phyloP scores from a whole-genome alignment of 1,140 invertebrate genomes.

The Ylistrum balloti region DNA sequence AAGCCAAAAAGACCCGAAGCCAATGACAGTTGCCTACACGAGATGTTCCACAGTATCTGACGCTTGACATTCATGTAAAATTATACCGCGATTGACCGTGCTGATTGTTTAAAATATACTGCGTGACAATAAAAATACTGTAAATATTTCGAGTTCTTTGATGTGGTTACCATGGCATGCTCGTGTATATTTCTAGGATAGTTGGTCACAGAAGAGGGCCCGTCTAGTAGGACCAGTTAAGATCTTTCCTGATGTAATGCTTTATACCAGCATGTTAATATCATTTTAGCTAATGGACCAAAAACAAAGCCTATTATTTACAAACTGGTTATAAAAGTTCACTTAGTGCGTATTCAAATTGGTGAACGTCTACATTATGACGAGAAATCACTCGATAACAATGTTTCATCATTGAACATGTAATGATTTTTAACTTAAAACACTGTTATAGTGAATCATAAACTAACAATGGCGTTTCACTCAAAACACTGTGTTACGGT shows the following conservation, averaged over 20 bases:
- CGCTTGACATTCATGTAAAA: slow-evolving; percentile 29
- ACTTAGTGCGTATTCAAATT: too few species aligned
- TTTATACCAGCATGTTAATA: too few species aligned
- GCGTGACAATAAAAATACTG: background rate
- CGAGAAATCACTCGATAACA: background rate
- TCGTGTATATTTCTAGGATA: too few species aligned
- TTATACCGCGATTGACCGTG: background rate
- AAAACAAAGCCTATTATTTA: too few species aligned
- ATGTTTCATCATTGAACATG: background rate
- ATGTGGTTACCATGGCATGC: background rate
- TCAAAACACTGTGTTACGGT: too few species aligned
- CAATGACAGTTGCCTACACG: background rate
- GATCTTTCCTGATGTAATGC: too few species aligned
- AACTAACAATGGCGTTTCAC: background rate
- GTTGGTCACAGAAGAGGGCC: too few species aligned
- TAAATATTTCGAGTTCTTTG: background rate
- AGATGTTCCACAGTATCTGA: background rate
- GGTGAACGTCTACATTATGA: background rate
- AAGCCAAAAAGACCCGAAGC: background rate
- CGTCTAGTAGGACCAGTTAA: too few species aligned
- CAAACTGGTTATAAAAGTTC: too few species aligned
- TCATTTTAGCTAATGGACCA: too few species aligned
- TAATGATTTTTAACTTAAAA: background rate
- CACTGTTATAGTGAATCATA: too few species aligned
- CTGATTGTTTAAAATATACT: background rate